Evolutionary conservation across 2,888 invertebrate species (phyloP).

Genomic region (Eilema depressum): DNA sequence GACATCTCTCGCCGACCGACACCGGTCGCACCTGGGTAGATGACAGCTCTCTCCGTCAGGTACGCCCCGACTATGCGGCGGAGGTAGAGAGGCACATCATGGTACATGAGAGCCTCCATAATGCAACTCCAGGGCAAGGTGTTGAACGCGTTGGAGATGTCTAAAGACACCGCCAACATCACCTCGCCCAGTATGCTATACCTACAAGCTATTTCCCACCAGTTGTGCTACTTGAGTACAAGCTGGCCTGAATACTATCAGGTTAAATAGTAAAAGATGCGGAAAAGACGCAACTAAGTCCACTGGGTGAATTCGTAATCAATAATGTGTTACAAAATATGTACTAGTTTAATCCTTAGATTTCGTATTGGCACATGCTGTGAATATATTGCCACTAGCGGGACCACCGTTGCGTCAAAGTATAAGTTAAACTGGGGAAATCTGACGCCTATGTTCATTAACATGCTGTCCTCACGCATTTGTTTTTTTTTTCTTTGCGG

Average conservation of each 20-base stretch:
- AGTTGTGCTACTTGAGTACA: no score
- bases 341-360: conserved; percentile 24
- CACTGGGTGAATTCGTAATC: conserved; percentile 14
- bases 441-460: conserved; percentile 15
- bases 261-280: not conserved
- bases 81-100: no score
- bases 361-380: conserved; percentile 23
- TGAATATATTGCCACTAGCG: conserved; percentile 22
- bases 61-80: no score
- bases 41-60: no score
- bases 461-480: conserved; percentile 10
- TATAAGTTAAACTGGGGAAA: conserved; percentile 23
- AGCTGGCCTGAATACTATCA: not conserved
- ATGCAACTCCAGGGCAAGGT: no score
- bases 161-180: no score
- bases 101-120: no score
- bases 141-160: no score
- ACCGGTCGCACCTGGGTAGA: no score
- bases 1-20: no score
- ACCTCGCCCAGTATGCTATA: no score
- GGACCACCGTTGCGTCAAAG: conserved; percentile 15
- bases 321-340: conserved; percentile 19
- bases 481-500: not conserved
- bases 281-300: not conserved
- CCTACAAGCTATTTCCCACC: no score